Conservation (phyloP, 2,888 invertebrate genomes). For the Muschampia staudingeri region DNA sequence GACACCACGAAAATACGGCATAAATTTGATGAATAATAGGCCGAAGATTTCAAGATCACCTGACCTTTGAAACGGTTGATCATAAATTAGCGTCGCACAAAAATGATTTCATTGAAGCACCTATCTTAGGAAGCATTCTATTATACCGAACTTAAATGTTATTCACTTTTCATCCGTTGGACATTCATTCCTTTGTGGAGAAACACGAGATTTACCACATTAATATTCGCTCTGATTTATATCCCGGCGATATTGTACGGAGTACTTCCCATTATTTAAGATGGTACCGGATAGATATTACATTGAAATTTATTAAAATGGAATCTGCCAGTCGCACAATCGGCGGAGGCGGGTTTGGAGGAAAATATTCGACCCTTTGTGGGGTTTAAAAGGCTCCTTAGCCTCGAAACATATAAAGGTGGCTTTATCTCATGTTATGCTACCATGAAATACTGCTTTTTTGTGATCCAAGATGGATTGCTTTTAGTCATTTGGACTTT, state of each 20-base stretch:
- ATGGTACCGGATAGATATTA: constrained; percentile 54
- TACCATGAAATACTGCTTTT: background rate
- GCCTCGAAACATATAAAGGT: constrained; percentile 24
- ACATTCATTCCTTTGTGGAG: constrained; percentile 40
- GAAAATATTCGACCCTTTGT: constrained; percentile 45
- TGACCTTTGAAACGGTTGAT: constrained; percentile 16
- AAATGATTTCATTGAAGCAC: constrained; percentile 49
- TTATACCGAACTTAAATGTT: constrained; percentile 48
- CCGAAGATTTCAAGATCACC: constrained; percentile 16
- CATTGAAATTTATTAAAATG: constrained; percentile 56
- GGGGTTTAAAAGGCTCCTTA: constrained; percentile 25
- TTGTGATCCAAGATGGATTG: background rate
- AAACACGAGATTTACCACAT: constrained; percentile 59
- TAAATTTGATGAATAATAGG: constrained; percentile 8
- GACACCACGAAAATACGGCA: constrained; percentile 24
- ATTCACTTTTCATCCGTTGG: constrained; percentile 45
- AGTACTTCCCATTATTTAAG: constrained; percentile 65
- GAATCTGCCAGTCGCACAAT: constrained; percentile 47
- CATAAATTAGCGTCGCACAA: constrained; percentile 51
- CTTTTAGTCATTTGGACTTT: background rate
- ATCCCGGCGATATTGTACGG: constrained; percentile 55
- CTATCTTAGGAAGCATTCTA: constrained; percentile 45
- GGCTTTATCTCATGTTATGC: constrained; percentile 22
- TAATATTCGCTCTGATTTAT: constrained; percentile 70
- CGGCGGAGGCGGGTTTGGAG: constrained; percentile 31